These are phyloP conservation scores for Zygaena filipendulae DNA, from an alignment of 2,888 invertebrate genomes.

Conservation along the genomic window DNA sequence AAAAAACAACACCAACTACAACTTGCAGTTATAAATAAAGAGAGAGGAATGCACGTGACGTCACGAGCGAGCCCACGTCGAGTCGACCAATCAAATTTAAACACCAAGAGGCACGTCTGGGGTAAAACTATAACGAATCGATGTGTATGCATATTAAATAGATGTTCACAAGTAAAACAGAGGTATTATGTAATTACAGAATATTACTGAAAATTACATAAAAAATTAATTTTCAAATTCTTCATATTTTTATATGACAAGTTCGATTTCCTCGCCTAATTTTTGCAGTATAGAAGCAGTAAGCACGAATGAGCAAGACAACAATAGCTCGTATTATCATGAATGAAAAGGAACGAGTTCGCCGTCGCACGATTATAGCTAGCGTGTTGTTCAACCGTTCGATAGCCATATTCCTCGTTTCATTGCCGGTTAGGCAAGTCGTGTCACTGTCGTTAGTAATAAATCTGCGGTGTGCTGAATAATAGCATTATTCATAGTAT, in stretches of 20 bases:
- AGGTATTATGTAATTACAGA: too few species aligned
- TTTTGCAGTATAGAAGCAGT: too few species aligned
- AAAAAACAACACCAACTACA: too few species aligned
- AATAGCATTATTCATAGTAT: too few species aligned
- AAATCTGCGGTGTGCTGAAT: slow-evolving; percentile 4
- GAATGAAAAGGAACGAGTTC: slow-evolving; percentile 55
- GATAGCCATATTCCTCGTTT: slow-evolving; percentile 46
- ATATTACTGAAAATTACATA: too few species aligned
- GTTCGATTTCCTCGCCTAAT: too few species aligned
- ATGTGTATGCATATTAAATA: too few species aligned
- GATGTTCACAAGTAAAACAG: too few species aligned
- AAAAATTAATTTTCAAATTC: too few species aligned
- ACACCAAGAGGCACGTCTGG: slow-evolving; percentile 69
- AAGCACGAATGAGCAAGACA: slow-evolving; percentile 48
- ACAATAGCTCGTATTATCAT: slow-evolving; percentile 45
- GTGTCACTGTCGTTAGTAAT: slow-evolving; percentile 27
- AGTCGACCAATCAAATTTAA: slow-evolving; percentile 59
- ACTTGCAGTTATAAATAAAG: slow-evolving; percentile 43
- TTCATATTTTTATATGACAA: too few species aligned
- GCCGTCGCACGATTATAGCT: slow-evolving; percentile 26
- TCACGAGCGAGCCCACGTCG: slow-evolving; percentile 61
- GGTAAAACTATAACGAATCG: too few species aligned
- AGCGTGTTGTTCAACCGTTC: too few species aligned
- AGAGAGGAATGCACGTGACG: slow-evolving; percentile 58
- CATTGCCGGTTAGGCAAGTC: slow-evolving; percentile 48